These are phyloP conservation scores for Xestobium rufovillosum DNA, from an alignment of 2,888 invertebrate species.

Conservation along the genomic window DNA sequence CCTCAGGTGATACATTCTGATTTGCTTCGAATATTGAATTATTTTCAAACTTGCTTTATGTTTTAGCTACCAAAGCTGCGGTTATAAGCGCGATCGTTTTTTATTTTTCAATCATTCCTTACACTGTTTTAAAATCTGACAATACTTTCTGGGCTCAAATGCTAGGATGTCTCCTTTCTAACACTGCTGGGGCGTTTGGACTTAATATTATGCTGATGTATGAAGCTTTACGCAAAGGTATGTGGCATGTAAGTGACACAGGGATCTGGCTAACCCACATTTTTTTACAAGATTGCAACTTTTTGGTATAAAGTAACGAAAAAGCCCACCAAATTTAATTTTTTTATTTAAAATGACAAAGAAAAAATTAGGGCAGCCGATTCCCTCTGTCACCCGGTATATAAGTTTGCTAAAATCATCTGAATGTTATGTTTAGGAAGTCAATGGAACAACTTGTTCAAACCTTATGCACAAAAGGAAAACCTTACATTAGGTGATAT, in stretches of 20 bases:
- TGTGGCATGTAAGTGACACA: no score
- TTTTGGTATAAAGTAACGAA: no score
- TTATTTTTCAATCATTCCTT: slow-evolving; percentile 69
- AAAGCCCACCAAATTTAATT: slow-evolving; percentile 5
- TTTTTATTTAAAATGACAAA: background rate
- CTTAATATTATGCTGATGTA: slow-evolving; percentile 64
- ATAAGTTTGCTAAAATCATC: no score
- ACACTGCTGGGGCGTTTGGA: slow-evolving; percentile 75
- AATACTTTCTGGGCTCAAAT: slow-evolving; percentile 55
- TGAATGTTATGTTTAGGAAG: slow-evolving; percentile 47
- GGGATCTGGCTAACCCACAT: no score
- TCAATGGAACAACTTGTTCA: slow-evolving; percentile 57
- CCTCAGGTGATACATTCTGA: no score
- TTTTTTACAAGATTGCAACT: no score
- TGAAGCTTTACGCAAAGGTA: slow-evolving; percentile 64
- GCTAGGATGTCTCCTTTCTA: slow-evolving; percentile 62
- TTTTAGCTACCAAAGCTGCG: slow-evolving; percentile 69
- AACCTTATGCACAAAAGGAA: slow-evolving; percentile 58
- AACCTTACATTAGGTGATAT: slow-evolving; percentile 61
- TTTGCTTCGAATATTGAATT: no score
- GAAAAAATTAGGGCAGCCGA: no score
- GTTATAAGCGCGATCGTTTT: slow-evolving; percentile 68
- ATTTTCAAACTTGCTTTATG: no score
- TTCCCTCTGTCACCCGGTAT: no score
- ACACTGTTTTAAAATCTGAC: slow-evolving; percentile 53